phyloP scores from a whole-genome alignment of 2,113 vertebrate genomes.

The Opisthocomus hoazin region DNA sequence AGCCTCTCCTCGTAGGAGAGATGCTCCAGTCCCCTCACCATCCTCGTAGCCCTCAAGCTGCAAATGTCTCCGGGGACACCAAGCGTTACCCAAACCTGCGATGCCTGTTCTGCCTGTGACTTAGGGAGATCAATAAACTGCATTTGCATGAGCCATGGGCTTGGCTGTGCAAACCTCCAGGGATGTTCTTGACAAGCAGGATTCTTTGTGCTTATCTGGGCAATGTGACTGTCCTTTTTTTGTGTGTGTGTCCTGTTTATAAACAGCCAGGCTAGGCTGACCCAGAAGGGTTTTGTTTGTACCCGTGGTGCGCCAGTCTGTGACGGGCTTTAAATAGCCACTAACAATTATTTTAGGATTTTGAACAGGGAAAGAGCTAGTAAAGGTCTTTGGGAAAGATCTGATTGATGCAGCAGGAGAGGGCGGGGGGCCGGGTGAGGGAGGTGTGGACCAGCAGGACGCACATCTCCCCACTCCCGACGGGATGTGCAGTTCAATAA shows the following conservation, averaged over 20 bases:
- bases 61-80: background rate
- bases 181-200: background rate
- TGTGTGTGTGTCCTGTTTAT: background rate
- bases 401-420: background rate
- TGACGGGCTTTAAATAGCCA: slow-evolving; percentile 34
- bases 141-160: background rate
- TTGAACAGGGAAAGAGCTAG: slow-evolving; percentile 34
- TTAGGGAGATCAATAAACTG: background rate
- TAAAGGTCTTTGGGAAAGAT: slow-evolving; percentile 9
- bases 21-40: too few species aligned
- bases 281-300: slow-evolving; percentile 51
- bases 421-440: background rate
- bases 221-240: background rate
- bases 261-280: slow-evolving; percentile 5
- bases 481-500: background rate
- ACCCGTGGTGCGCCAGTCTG: background rate
- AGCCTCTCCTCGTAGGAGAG: too few species aligned
- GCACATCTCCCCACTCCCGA: accelerated
- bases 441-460: background rate
- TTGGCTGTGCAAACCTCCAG: background rate
- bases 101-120: background rate
- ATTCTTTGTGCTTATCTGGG: background rate
- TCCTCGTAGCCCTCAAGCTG: too few species aligned
- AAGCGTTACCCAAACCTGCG: background rate
- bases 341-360: slow-evolving; percentile 4